Base-by-base conservation (phyloP, 2,888 invertebrate genomes). In the Hydraecia micacea region DNA sequence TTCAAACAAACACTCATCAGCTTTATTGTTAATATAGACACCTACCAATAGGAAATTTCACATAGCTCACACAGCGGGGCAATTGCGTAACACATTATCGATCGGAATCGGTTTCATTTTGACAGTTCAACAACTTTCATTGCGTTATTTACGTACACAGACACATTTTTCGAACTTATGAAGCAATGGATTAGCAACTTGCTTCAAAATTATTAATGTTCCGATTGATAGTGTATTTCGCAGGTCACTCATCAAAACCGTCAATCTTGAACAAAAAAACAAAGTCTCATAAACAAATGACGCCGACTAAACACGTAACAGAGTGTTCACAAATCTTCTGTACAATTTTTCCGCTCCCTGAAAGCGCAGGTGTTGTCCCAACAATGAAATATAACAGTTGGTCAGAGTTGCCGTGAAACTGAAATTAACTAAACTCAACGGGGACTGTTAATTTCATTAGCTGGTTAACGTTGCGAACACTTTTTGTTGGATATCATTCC, bases 371-470 rank as follows among this genome's bases (percentile, higher is more conserved):
- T 88, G 86, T 82, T 89, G 76, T 81, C 42, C 67, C 68, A 77
- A 79, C 77, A 72, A 83, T 89, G 88, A 90, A 88, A 89, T 90
- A 89, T 84, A 84, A 84, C 90, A 85, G 90, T 90, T 88, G 83
- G 79, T 72, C 63, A 52, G 87, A 89, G 83, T 89, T 89, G 18
- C 81, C 76, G 79, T 77, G 80, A 79, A 87, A 89, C 89, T 87
- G 84, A 88, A 90, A 90, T 90, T 89, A 90, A 89, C 90, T 87
- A 74, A 90, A 90, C 86, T 89, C 87, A 77, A 78, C 79, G 70
- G 88, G 86, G 88, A 89, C 85, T 89, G 89, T 90, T 90, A 90
- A 90, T 90, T 90, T 90, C 83, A 90, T 90, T 89, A 85, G 83
- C 80, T 69, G 28, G 63, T 71, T 83, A 86, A 80, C 79, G 76